Evolutionary conservation across 2,797 vertebrate species (phyloP).

Genomic region (Etheostoma perlongum): DNA sequence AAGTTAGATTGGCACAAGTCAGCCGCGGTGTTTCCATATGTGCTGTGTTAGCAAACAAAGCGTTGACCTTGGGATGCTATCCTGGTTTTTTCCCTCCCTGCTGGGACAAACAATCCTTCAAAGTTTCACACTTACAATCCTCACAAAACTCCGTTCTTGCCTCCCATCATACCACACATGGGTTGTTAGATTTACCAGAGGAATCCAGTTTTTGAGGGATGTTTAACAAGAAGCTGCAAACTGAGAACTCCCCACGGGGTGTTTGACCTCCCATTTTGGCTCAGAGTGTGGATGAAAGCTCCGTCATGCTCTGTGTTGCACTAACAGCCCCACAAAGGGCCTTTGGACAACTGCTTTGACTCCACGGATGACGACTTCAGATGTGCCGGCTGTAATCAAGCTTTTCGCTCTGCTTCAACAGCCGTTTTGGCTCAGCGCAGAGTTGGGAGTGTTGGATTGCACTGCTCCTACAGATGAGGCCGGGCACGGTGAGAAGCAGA

Average conservation of each 20-base stretch:
- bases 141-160: slow-evolving; percentile 37
- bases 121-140: slow-evolving; percentile 47
- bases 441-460: slow-evolving; percentile 28
- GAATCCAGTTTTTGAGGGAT: slow-evolving; percentile 46
- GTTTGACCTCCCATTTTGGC: slow-evolving; percentile 60
- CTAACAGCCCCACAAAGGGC: slow-evolving; percentile 10
- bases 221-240: slow-evolving; percentile 59
- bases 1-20: slow-evolving; percentile 47
- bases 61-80: slow-evolving; percentile 59
- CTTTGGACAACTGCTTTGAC: slow-evolving; percentile 47
- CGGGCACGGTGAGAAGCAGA: slow-evolving; percentile 14
- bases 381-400: slow-evolving; percentile 48
- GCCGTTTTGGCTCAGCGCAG: slow-evolving; percentile 32
- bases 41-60: slow-evolving; percentile 69
- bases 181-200: slow-evolving; percentile 53
- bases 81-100: neutral
- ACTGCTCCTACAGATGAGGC: slow-evolving; percentile 23
- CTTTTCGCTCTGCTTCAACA: slow-evolving; percentile 44
- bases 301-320: slow-evolving; percentile 31
- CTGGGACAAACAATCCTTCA: slow-evolving; percentile 19
- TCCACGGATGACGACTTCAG: slow-evolving; percentile 52
- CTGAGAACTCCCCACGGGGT: slow-evolving; percentile 39
- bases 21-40: slow-evolving; percentile 64
- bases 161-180: slow-evolving; percentile 20
- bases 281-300: slow-evolving; percentile 24